Percentiles rank a stretch among this genome's conserved stretches.
Evolutionary conservation across 2,797 vertebrate species (phyloP).

Genomic region (Semotilus atromaculatus): DNA sequence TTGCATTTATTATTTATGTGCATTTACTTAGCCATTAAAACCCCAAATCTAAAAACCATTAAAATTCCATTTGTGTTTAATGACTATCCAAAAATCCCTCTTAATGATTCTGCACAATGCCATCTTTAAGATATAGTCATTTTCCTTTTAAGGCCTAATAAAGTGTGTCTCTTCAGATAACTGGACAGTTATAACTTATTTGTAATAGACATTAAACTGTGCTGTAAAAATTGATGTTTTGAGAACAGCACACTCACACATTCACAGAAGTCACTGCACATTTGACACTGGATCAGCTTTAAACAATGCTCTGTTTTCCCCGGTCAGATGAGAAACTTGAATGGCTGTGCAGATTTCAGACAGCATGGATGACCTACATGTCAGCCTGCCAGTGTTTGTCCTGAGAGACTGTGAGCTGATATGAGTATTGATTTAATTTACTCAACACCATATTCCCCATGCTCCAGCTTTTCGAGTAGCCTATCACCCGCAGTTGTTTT

Average conservation of each 20-base stretch:
- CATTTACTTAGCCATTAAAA: constrained; percentile 29
- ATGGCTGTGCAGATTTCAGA: constrained; percentile 16
- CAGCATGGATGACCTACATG: constrained; percentile 58
- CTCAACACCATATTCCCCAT: constrained; percentile 8
- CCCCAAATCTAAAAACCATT: not conserved
- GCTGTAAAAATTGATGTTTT: not conserved
- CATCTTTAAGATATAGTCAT: not conserved
- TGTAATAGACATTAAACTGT: not conserved
- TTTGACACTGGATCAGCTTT: not conserved
- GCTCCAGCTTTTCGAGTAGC: constrained; percentile 1
- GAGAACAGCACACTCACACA: not conserved
- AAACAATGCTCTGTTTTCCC: not conserved
- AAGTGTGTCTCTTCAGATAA: not conserved
- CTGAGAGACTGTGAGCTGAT: constrained; percentile 46
- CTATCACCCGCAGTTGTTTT: not conserved
- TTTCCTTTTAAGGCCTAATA: not conserved
- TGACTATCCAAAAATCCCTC: not conserved
- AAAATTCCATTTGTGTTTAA: not conserved
- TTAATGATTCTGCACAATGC: not conserved
- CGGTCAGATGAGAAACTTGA: constrained; percentile 16
- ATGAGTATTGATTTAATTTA: constrained; percentile 36
- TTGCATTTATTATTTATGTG: not conserved
- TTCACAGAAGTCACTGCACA: not conserved
- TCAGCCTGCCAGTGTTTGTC: constrained; percentile 33
- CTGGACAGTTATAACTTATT: not conserved